A percentile compares a stretch with the other conserved stretches of the same genome.
These are phyloP conservation scores for Ornithoptera priamus DNA, from an alignment of 2,888 invertebrate species.

Conservation along the genomic window DNA sequence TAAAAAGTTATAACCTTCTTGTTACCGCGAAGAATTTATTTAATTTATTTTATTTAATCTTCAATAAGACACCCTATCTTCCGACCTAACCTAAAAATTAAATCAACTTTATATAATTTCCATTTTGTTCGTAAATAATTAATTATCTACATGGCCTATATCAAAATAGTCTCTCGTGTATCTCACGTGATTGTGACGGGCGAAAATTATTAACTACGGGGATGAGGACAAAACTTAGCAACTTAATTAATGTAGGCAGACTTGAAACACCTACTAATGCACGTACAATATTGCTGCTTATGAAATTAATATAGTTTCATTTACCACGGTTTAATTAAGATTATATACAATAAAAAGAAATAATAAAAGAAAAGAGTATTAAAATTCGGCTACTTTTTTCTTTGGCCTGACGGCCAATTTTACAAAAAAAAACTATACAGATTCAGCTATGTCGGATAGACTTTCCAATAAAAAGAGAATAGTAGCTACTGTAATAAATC, in stretches of 20 bases:
- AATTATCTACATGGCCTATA: conserved; percentile 4
- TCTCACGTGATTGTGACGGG: conserved; percentile 7
- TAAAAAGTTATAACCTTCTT: too few species aligned
- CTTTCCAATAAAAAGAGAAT: too few species aligned
- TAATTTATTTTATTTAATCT: too few species aligned
- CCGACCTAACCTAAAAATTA: neutral
- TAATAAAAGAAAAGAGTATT: too few species aligned
- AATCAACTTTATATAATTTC: too few species aligned
- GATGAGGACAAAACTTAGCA: neutral
- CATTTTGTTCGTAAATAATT: neutral
- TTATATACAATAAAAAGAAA: too few species aligned
- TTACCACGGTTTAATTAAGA: neutral
- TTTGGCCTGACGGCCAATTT: too few species aligned
- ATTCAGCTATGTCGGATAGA: too few species aligned
- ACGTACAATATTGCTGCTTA: neutral
- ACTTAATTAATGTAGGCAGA: conserved; percentile 2
- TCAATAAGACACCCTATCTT: too few species aligned
- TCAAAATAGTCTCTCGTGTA: neutral
- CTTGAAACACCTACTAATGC: neutral
- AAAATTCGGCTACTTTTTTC: too few species aligned
- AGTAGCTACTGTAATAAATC: neutral
- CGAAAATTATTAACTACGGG: conserved; percentile 12
- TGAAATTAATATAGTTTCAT: neutral
- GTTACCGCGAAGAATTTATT: too few species aligned
- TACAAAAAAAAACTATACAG: too few species aligned